Evolutionary conservation across 2,797 vertebrate genomes (phyloP).

Genomic region (Perodicticus potto): DNA sequence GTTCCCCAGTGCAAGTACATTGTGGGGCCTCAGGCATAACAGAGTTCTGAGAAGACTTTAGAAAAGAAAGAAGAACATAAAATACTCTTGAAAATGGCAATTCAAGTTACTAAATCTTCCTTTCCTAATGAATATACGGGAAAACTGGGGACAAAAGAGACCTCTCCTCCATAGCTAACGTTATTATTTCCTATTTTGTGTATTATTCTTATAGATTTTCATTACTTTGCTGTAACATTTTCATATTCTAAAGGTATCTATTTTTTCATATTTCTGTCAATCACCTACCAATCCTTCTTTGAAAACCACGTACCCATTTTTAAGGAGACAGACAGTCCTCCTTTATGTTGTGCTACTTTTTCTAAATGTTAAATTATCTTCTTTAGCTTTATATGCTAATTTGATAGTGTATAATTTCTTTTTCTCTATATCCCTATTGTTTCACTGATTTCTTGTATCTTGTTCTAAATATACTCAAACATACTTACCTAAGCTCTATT

Average conservation of each 20-base stretch:
- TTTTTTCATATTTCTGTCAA: not conserved
- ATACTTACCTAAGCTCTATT: not conserved
- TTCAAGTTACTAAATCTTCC: not conserved
- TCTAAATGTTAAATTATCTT: not conserved
- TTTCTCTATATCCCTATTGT: not conserved
- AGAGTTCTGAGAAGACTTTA: not conserved
- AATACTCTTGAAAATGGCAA: not conserved
- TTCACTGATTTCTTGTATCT: not conserved
- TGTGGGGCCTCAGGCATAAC: not conserved
- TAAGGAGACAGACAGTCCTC: not conserved
- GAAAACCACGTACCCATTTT: not conserved
- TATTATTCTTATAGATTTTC: not conserved
- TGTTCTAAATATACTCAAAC: constrained; percentile 5
- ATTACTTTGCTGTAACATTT: not conserved
- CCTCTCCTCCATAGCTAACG: not conserved
- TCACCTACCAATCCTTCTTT: not conserved
- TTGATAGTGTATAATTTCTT: not conserved
- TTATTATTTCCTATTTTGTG: not conserved
- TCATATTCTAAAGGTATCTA: not conserved
- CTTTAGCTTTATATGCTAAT: not conserved
- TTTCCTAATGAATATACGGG: not conserved
- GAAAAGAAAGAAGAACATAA: not conserved
- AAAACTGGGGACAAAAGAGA: not conserved
- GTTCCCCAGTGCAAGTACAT: not conserved
- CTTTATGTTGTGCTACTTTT: not conserved